These are phyloP conservation scores for Nowickia ferox DNA, from an alignment of 2,888 invertebrate genomes.

Conservation along the genomic window DNA sequence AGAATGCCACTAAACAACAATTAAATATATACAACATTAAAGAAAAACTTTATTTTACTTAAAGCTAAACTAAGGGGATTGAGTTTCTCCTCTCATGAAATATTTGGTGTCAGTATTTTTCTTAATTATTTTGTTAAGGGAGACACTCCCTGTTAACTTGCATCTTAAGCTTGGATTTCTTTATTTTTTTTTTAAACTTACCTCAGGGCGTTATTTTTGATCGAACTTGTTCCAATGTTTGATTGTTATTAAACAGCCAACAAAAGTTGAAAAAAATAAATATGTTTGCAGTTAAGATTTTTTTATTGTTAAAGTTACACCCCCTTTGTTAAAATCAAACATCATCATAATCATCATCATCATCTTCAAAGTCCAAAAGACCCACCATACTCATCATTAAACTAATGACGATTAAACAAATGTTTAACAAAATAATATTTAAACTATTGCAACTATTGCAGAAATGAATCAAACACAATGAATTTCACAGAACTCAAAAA, in stretches of 20 bases:
- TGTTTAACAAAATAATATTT: conserved; percentile 33
- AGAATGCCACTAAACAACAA: neutral
- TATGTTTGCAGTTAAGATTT: conserved; percentile 50
- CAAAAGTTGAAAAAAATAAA: conserved; percentile 45
- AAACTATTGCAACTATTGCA: conserved; percentile 56
- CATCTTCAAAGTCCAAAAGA: neutral
- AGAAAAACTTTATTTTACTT: neutral
- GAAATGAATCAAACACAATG: conserved; percentile 20
- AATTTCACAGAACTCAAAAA: neutral
- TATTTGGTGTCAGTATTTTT: too few species aligned
- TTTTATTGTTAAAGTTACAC: conserved; percentile 70
- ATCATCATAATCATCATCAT: conserved; percentile 49
- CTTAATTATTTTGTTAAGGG: neutral
- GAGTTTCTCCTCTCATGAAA: too few species aligned
- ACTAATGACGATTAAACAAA: conserved; percentile 61
- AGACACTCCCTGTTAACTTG: conserved; percentile 17
- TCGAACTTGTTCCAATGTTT: conserved; percentile 81
- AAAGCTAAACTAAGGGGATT: too few species aligned
- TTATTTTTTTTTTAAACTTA: conserved; percentile 9
- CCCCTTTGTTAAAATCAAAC: conserved; percentile 67
- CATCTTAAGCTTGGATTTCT: conserved; percentile 19
- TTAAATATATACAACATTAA: neutral
- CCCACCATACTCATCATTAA: neutral
- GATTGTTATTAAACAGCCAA: conserved; percentile 76
- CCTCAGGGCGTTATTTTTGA: conserved; percentile 74